phyloP scores from a whole-genome alignment of 2,888 invertebrate genomes.

The Pseudolycoriella hygida region DNA sequence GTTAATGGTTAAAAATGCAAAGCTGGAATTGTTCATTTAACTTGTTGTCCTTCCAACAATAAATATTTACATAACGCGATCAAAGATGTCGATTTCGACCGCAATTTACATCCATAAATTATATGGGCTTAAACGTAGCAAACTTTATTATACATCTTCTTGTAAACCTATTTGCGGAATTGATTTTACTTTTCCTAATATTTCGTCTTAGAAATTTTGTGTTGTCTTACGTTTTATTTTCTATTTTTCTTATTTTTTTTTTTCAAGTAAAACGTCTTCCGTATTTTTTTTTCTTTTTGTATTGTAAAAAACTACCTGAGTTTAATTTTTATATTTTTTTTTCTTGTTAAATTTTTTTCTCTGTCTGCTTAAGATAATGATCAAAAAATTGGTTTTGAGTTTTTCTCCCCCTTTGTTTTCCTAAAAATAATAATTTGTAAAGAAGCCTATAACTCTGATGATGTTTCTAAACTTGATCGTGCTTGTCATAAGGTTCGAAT shows the following conservation, averaged over 20 bases:
- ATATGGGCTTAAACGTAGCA: too few relatives aligned
- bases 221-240: background rate
- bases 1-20: background rate
- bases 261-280: background rate
- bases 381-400: background rate
- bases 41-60: too few relatives aligned
- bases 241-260: background rate
- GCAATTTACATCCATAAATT: too few relatives aligned
- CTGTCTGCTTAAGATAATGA: background rate
- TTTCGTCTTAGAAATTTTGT: background rate
- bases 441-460: background rate
- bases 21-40: background rate
- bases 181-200: background rate
- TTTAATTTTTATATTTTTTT: background rate
- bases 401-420: background rate
- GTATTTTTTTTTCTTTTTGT: background rate
- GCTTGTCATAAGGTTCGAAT: background rate
- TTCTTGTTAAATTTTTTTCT: background rate
- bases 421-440: too few relatives aligned
- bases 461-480: too few relatives aligned
- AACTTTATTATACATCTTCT: too few relatives aligned
- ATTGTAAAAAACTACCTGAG: constrained; percentile 3
- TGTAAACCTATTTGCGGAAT: background rate
- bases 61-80: too few relatives aligned
- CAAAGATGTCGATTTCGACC: too few relatives aligned